Conservation (phyloP, 1,140 invertebrate species). For the Nautilus pompilius region DNA sequence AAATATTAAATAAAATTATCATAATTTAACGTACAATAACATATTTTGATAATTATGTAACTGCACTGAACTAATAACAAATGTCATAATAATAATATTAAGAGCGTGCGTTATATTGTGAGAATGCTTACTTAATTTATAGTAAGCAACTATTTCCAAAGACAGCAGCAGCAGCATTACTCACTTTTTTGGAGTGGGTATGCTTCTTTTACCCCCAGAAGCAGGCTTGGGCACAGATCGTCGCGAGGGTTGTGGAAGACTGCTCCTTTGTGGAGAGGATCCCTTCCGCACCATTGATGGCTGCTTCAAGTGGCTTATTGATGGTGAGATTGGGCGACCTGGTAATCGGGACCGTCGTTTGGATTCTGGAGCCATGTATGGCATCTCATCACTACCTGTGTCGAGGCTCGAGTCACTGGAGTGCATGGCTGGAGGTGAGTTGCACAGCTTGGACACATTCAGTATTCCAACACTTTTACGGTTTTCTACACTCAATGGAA, state of each 20-base stretch:
- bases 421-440: conserved; percentile 17
- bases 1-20: too few species aligned
- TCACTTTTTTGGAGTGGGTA: conserved; percentile 34
- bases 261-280: conserved; percentile 27
- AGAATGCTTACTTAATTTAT: too few species aligned
- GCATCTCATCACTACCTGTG: conserved; percentile 18
- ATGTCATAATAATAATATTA: too few species aligned
- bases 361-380: conserved; percentile 13
- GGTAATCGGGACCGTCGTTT: conserved; percentile 20
- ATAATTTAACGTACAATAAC: too few species aligned
- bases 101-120: too few species aligned
- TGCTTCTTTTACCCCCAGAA: conserved; percentile 10
- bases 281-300: conserved; percentile 15
- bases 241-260: conserved; percentile 29
- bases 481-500: too few species aligned
- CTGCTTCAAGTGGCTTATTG: conserved; percentile 23
- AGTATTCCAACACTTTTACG: too few species aligned
- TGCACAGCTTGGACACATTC: conserved; percentile 24
- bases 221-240: conserved; percentile 27
- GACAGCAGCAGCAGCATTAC: too few species aligned
- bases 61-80: too few species aligned
- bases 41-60: too few species aligned
- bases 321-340: conserved; percentile 23
- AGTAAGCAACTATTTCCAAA: too few species aligned
- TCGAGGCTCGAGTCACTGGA: conserved; percentile 37